phyloP scores from a whole-genome alignment of 2,113 vertebrate species.

The Clarias gariepinus region DNA sequence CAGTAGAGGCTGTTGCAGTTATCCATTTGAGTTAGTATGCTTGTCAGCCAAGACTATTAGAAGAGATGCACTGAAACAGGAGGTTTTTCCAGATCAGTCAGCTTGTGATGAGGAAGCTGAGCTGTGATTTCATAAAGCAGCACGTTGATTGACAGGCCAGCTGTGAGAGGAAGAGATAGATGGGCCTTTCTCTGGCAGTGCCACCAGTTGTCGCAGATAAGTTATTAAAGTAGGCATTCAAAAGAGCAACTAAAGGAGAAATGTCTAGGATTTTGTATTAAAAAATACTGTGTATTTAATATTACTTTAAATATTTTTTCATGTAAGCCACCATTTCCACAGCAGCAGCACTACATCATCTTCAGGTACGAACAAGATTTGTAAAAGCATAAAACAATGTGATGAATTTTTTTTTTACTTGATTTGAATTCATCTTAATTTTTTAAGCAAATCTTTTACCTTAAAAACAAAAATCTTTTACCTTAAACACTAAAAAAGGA shows the following conservation, averaged over 20 bases:
- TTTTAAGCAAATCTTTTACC: neutral
- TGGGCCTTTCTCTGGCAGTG: constrained; percentile 17
- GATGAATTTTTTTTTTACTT: neutral
- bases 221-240: constrained; percentile 9
- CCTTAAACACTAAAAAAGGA: neutral
- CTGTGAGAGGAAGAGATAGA: constrained; percentile 16
- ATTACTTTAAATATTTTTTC: neutral
- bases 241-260: neutral
- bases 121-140: constrained; percentile 23
- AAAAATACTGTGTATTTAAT: neutral
- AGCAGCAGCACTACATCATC: neutral
- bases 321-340: neutral
- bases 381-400: neutral
- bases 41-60: constrained; percentile 35
- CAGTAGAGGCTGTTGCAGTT: constrained; percentile 24
- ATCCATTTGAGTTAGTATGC: constrained; percentile 5
- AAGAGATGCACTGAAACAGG: constrained; percentile 39
- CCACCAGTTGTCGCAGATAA: constrained; percentile 6
- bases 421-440: neutral
- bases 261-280: neutral
- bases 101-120: constrained; percentile 34
- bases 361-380: neutral
- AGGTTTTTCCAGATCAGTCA: constrained; percentile 42
- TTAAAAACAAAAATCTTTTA: neutral
- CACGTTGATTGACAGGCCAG: constrained; percentile 39